Conservation (phyloP, 2,888 invertebrate genomes). For the Auanema sp. region DNA sequence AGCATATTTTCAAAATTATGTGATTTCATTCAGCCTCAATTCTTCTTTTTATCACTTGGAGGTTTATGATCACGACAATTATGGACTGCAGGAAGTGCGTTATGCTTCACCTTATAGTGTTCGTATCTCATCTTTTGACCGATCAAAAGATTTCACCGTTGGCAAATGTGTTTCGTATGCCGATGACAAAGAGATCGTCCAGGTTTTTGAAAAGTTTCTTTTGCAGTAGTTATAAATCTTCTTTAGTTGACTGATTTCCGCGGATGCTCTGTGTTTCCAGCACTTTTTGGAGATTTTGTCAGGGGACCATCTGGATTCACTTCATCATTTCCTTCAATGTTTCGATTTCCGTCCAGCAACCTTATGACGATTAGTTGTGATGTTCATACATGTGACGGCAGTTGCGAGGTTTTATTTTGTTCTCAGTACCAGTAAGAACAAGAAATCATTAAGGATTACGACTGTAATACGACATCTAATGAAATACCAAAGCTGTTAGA, state of each 20-base stretch:
- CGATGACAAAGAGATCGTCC: not conserved
- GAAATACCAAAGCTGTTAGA: conserved; percentile 27
- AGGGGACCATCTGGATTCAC: conserved; percentile 22
- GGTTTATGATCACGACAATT: too few species aligned
- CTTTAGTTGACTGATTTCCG: conserved; percentile 32
- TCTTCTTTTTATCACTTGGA: not conserved
- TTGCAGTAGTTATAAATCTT: not conserved
- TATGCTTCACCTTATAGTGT: too few species aligned
- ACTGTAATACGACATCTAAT: conserved; percentile 17
- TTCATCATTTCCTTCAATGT: conserved; percentile 39
- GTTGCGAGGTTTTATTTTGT: conserved; percentile 22
- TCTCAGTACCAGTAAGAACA: not conserved
- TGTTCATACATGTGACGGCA: conserved; percentile 31
- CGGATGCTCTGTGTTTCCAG: conserved; percentile 36
- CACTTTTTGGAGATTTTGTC: conserved; percentile 29
- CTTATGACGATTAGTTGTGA: conserved; percentile 25
- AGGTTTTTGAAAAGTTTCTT: conserved; percentile 2
- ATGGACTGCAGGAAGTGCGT: too few species aligned
- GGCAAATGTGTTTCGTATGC: too few species aligned
- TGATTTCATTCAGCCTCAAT: not conserved
- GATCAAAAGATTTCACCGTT: too few species aligned
- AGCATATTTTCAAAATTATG: too few species aligned
- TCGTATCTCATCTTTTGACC: too few species aligned
- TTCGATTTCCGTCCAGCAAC: conserved; percentile 32
- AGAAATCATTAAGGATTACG: conserved; percentile 2